Evolutionary conservation across 2,113 vertebrate species (phyloP).

Genomic region (Ancistrus triradiatus): DNA sequence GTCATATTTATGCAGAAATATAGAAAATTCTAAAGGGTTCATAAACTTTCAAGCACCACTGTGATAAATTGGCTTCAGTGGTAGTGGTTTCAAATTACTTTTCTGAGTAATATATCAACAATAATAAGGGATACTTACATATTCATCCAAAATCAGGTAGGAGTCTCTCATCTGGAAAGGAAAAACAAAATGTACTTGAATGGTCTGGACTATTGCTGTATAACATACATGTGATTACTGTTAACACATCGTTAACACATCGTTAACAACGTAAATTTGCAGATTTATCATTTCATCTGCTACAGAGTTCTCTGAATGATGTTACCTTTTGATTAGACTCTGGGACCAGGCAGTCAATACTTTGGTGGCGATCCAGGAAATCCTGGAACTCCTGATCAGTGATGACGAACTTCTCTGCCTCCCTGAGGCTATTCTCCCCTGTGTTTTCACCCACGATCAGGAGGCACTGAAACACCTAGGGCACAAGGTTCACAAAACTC

Average conservation of each 20-base stretch:
- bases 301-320: neutral
- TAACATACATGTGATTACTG: neutral
- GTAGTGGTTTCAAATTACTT: too few species aligned
- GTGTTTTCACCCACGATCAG: constrained; percentile 88
- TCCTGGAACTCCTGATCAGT: constrained; percentile 76
- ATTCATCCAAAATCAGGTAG: constrained; percentile 96
- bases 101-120: too few species aligned
- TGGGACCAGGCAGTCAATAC: constrained; percentile 79
- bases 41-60: too few species aligned
- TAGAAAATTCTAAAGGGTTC: too few species aligned
- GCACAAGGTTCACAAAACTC: constrained; percentile 2
- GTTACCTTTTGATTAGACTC: constrained; percentile 92
- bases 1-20: too few species aligned
- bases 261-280: too few species aligned
- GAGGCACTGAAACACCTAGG: constrained; percentile 90
- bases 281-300: neutral
- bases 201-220: neutral
- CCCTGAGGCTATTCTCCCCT: constrained; percentile 78
- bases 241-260: neutral
- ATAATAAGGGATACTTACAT: constrained; percentile 80
- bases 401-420: constrained; percentile 83
- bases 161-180: constrained; percentile 90
- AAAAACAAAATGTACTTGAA: constrained; percentile 1
- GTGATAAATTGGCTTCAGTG: too few species aligned
- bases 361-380: constrained; percentile 79